Base-by-base conservation (phyloP, 2,797 vertebrate species). In the Eulemur mongoz region DNA sequence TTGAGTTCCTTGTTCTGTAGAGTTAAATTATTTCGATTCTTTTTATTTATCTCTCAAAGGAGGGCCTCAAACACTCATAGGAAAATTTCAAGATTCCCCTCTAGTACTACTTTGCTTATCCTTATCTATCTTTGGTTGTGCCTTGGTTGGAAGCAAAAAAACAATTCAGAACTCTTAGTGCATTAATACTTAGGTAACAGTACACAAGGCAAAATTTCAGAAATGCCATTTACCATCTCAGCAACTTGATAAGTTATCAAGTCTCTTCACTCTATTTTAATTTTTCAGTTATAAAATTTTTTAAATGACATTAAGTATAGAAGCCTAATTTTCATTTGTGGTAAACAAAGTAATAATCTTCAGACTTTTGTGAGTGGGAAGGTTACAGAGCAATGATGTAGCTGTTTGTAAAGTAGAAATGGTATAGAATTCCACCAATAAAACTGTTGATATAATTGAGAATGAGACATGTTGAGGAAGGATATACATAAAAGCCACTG, bases 1-100 rank as follows among this genome's bases (percentile, higher is more conserved):
- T 96, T 96, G 38, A 93, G 96, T 95, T 93, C 23, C n/a, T 84
- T 95, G 45, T 91, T 97, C 73, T 73, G 61, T 75, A 91, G 38
- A 79, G 32, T 96, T 95, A 91, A 97, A 96, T 93, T 97, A 92
- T 85, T 91, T 72, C 72, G 30, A 79, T 4, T 95, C 52, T 91
- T 14, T 95, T 94, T 81, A 80, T 83, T 70, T 48, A 90, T 5
- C 96, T 76, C 85, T 96, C 70, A 63, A 54, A 87, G 38, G 32
- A 93, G 72, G 4, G 32, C 65, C 67, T 94, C 91, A 88, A 35
- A 43, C 79, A 54, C 79, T 95, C 93, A 79, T 2, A 15, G 83
- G 30, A 93, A 94, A 12, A 38, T 32, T 70, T 8, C 0, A 86
- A 89, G 27, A 17, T 97, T 96, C 43, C 20, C 45, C 43, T 73